Evolutionary conservation across 2,888 invertebrate genomes (phyloP).

Genomic region (Ennomos fuscantarius): DNA sequence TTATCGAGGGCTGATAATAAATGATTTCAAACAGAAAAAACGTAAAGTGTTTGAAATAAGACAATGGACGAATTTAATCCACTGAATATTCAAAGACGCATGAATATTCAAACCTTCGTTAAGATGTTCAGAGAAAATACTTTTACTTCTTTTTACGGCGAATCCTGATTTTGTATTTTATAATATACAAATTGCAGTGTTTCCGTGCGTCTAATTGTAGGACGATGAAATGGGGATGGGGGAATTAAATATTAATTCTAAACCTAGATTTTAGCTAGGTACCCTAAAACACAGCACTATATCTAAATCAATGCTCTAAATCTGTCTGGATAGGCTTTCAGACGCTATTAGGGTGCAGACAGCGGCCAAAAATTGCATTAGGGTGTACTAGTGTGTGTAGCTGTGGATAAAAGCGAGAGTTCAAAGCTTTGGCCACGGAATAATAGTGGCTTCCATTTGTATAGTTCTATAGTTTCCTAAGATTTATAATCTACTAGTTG

Average conservation of each 20-base stretch:
- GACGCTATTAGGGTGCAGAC: conserved; percentile 3
- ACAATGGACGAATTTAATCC: conserved; percentile 24
- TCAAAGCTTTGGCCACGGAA: too few relatives aligned
- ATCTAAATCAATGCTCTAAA: not conserved
- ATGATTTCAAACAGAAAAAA: conserved; percentile 9
- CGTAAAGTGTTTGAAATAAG: conserved; percentile 8
- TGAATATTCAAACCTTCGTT: conserved; percentile 32
- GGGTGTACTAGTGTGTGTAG: not conserved
- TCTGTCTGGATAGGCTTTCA: conserved; percentile 21
- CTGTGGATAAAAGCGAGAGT: too few relatives aligned
- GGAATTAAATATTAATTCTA: too few relatives aligned
- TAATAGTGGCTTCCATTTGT: too few relatives aligned
- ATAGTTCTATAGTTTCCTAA: too few relatives aligned
- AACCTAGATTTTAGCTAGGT: not conserved
- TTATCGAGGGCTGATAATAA: too few relatives aligned
- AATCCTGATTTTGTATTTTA: not conserved
- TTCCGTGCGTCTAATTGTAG: too few relatives aligned
- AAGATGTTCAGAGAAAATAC: conserved; percentile 26
- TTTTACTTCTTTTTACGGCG: conserved; percentile 7
- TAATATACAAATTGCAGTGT: too few relatives aligned
- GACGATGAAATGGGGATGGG: too few relatives aligned
- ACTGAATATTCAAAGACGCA: conserved; percentile 24
- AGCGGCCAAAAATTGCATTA: conserved; percentile 26
- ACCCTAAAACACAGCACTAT: not conserved
- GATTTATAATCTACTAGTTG: too few relatives aligned